phyloP scores from a whole-genome alignment of 2,888 invertebrate genomes.

The Brachycybe producta region DNA sequence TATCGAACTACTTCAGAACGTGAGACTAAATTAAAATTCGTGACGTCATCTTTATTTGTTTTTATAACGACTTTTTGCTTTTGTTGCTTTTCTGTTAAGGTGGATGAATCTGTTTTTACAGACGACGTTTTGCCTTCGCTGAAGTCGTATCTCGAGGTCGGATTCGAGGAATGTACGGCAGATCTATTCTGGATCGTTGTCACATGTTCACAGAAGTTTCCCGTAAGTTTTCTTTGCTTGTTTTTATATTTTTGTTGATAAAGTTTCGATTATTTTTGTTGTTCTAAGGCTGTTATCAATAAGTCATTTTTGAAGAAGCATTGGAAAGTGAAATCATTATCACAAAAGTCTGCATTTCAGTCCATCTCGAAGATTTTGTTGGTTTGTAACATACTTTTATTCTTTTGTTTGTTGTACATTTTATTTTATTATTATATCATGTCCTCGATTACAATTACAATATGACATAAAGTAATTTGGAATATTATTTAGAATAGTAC shows the following conservation, averaged over 20 bases:
- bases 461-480: neutral
- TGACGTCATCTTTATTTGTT: neutral
- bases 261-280: neutral
- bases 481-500: neutral
- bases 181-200: conserved; percentile 6
- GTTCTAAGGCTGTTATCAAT: neutral
- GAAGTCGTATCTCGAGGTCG: neutral
- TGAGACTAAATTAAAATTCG: neutral
- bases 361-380: neutral
- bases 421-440: neutral
- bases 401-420: neutral
- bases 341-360: neutral
- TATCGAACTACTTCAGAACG: conserved; percentile 7
- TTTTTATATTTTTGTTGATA: neutral
- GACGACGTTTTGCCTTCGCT: neutral
- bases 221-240: neutral
- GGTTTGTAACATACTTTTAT: neutral
- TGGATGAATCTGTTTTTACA: neutral
- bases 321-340: neutral
- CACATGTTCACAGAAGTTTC: neutral
- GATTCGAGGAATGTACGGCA: conserved; percentile 5
- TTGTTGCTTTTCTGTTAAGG: too few relatives aligned
- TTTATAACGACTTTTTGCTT: too few relatives aligned
- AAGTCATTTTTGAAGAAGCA: conserved; percentile 4
- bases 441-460: neutral